Evolutionary conservation across 2,797 vertebrate species (phyloP), one percentile per base, ranked within the genome.

Genomic region (Fistularia tabacaria): DNA sequence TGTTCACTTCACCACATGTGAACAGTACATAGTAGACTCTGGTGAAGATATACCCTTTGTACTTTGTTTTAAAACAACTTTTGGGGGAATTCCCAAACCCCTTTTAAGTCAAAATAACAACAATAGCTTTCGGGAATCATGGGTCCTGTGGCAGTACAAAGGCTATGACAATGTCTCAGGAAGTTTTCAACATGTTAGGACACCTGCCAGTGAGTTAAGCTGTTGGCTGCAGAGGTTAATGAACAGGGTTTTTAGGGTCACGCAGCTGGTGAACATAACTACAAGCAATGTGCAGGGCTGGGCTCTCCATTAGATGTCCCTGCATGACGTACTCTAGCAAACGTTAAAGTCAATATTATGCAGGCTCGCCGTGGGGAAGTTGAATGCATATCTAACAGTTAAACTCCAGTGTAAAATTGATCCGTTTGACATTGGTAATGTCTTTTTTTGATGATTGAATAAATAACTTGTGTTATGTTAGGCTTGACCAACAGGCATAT

Each of bases 121-220:
- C 53, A 45, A 54, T 61, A 41, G 10, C 12, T n/a, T 1, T 36
- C 43, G 44, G 14, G 6, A 10, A 8, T 0, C 4, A 3, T 3
- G 3, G 8, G 8, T 15, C 7, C n/a, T 40, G 9, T 9, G 25
- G 10, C 10, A 2, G 11, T 50, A 10, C 43, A 58, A 36, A 66
- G 10, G 55, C 71, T 54, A 3, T 8, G 51, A 1, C 38, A 54
- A 6, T 11, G 41, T 45, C 10, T 47, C 1, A 4, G 50, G 46
- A 68, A 49, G 64, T 52, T 69, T 64, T 42, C 39, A n/a, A 50
- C 8, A 49, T 71, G 56, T 69, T 47, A 0, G 60, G 71, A 72
- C 83, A 82, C 83, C 80, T 87, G 79, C 72, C 51, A 36, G 53
- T 49, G 64, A 55, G 66, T 59, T 64, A 39, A 76, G 69, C 71